Evolutionary conservation across 2,113 vertebrate genomes (phyloP).

Genomic region (Spea bombifrons): DNA sequence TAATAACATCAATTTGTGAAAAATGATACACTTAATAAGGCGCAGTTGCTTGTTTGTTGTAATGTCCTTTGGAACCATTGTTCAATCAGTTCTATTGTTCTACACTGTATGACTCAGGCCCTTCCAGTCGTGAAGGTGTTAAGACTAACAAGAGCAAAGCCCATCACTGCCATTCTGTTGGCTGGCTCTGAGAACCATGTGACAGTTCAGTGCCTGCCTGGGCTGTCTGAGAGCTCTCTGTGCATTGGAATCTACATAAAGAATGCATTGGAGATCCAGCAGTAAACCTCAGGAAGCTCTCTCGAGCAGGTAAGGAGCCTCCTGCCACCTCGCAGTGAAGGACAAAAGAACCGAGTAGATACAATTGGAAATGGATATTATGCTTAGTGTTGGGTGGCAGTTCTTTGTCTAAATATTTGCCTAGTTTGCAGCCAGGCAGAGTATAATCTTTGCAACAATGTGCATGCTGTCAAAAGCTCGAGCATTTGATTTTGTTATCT

Average conservation of each 20-base stretch:
- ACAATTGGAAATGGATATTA: too few species aligned
- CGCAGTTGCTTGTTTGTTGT: too few species aligned
- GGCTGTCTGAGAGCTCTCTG: constrained; percentile 28
- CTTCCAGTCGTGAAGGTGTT: constrained; percentile 32
- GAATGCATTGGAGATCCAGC: constrained; percentile 33
- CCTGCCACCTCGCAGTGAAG: neutral
- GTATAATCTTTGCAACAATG: neutral
- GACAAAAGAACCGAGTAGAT: too few species aligned
- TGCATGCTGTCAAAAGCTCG: neutral
- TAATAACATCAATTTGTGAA: too few species aligned
- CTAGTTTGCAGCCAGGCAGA: neutral
- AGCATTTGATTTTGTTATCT: neutral
- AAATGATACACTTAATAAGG: too few species aligned
- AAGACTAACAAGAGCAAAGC: constrained; percentile 27
- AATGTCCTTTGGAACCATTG: too few species aligned
- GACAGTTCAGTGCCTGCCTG: constrained; percentile 34
- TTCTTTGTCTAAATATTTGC: neutral
- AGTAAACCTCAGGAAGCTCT: constrained; percentile 30
- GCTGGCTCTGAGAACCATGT: constrained; percentile 33
- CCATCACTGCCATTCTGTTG: constrained; percentile 36
- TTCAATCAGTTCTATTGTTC: too few species aligned
- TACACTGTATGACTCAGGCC: neutral
- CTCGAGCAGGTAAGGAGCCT: constrained; percentile 36
- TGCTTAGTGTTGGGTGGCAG: neutral
- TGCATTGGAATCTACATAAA: constrained; percentile 38